Percentiles rank a stretch among this genome's conserved stretches.
Evolutionary conservation across 2,888 invertebrate species (phyloP).

Genomic region (Muscina levida): DNA sequence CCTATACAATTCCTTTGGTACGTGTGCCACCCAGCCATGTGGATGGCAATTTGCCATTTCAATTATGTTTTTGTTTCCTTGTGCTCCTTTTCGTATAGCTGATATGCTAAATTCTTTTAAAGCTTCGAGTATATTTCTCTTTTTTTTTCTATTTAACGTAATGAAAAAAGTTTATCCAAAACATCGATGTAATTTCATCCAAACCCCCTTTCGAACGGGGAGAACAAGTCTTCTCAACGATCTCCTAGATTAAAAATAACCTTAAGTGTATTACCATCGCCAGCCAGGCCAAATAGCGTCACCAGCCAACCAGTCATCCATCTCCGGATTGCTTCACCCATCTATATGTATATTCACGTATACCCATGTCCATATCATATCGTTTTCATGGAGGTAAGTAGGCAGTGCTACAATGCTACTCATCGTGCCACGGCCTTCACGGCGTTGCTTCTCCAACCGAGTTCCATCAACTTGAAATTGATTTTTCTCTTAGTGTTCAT

Average conservation of each 20-base stretch:
- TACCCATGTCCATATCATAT: background rate
- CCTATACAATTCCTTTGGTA: background rate
- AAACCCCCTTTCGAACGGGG: background rate
- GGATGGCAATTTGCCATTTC: constrained; percentile 64
- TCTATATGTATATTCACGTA: background rate
- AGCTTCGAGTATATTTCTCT: constrained; percentile 14
- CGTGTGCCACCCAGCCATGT: constrained; percentile 19
- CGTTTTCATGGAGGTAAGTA: background rate
- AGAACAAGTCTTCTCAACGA: constrained; percentile 26
- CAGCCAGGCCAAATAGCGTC: constrained; percentile 19
- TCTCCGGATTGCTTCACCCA: too few species aligned
- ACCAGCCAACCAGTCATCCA: constrained; percentile 26
- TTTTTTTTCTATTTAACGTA: constrained; percentile 16
- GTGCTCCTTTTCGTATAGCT: background rate
- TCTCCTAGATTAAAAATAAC: constrained; percentile 60
- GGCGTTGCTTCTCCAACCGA: background rate
- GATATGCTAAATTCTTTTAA: constrained; percentile 38
- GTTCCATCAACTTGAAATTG: background rate
- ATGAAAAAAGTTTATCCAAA: constrained; percentile 58
- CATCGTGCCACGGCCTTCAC: too few species aligned
- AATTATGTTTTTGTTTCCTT: constrained; percentile 47
- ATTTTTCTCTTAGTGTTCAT: constrained; percentile 17
- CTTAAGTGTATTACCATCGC: constrained; percentile 56
- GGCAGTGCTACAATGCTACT: too few species aligned
- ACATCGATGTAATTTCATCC: constrained; percentile 40